phyloP scores from a whole-genome alignment of 2,113 vertebrate genomes.

The Nyctereutes procyonoides region DNA sequence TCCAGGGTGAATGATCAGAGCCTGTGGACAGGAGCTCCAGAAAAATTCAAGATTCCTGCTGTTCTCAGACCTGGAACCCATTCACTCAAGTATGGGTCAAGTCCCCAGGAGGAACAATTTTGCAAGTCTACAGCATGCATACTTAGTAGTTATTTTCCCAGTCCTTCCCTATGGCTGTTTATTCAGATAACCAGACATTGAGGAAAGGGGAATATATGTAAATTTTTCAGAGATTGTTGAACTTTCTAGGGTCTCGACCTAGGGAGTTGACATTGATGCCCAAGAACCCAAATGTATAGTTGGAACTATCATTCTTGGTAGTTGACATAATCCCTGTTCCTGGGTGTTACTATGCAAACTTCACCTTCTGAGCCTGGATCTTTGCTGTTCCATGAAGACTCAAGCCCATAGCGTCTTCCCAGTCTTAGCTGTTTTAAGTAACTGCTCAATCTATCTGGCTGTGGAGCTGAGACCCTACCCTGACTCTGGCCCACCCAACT shows the following conservation, averaged over 20 bases:
- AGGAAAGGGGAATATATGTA: neutral
- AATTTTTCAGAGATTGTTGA: neutral
- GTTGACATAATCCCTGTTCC: neutral
- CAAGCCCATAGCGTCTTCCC: neutral
- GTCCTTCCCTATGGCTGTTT: neutral
- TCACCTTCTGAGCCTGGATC: neutral
- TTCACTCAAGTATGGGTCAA: neutral
- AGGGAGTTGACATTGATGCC: neutral
- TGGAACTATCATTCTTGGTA: neutral
- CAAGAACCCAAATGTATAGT: neutral
- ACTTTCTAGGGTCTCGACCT: neutral
- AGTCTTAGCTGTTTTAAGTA: neutral
- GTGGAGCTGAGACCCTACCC: neutral
- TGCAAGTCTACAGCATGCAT: neutral
- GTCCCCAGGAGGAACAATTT: neutral
- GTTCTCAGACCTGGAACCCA: neutral
- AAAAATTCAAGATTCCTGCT: neutral
- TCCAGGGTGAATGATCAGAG: neutral
- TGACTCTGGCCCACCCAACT: neutral
- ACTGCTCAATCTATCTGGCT: neutral
- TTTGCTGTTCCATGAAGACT: neutral
- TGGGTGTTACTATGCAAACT: neutral
- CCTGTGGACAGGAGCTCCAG: neutral
- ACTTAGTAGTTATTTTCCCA: neutral
- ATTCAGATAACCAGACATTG: neutral